phyloP scores from a whole-genome alignment of 30 jellyfish, hydroid and myxozoan species.

The Cassiopea xamachana region DNA sequence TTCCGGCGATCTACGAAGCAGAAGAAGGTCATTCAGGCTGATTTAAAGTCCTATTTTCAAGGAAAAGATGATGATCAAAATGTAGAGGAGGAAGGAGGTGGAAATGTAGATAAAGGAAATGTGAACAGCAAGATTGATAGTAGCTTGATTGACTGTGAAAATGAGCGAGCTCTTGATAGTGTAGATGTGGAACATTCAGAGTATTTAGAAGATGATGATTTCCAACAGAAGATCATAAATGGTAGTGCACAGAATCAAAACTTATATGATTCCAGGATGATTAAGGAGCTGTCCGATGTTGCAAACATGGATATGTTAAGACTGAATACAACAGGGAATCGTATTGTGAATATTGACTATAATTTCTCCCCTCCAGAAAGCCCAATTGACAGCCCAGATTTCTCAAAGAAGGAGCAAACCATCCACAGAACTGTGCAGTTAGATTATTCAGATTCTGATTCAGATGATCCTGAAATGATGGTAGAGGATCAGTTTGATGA shows the following conservation, averaged over 20 bases:
- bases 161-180: neutral
- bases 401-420: neutral
- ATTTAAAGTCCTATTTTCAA: slow-evolving; percentile 50
- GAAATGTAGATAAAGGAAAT: neutral
- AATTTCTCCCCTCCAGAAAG: slow-evolving; percentile 58
- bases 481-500: slow-evolving; percentile 70
- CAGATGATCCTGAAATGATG: slow-evolving; percentile 69
- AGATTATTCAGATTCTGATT: slow-evolving; percentile 67
- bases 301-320: neutral
- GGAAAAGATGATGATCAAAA: neutral
- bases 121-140: neutral
- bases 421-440: slow-evolving; percentile 26
- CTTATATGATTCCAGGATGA: neutral
- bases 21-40: slow-evolving; percentile 65
- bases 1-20: slow-evolving; percentile 59
- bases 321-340: neutral
- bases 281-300: neutral
- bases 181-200: neutral
- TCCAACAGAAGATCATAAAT: neutral
- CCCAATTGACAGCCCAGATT: slow-evolving; percentile 47
- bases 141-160: neutral
- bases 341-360: slow-evolving; percentile 16
- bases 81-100: neutral
- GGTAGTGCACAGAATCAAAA: neutral
- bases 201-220: neutral